Percentiles rank a stretch among this genome's conserved stretches.
phyloP scores from a whole-genome alignment of 92 coral and sea anemone genomes.

The Epizoanthus ramosus region DNA sequence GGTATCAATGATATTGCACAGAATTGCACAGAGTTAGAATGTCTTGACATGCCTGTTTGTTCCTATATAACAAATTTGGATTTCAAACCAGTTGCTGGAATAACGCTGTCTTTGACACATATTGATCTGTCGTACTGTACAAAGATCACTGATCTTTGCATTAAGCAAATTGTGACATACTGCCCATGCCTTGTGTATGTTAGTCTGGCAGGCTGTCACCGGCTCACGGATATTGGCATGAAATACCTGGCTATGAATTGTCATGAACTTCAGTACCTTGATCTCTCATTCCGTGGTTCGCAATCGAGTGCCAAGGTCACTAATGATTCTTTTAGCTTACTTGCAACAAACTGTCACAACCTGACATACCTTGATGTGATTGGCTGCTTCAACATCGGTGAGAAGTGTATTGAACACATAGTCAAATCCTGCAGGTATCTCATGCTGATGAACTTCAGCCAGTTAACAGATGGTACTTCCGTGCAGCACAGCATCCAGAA shows the following conservation, averaged over 20 bases:
- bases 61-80: conserved; percentile 69
- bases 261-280: conserved; percentile 61
- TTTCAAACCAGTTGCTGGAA: conserved; percentile 44
- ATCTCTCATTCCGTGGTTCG: conserved; percentile 77
- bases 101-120: conserved; percentile 45
- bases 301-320: conserved; percentile 73
- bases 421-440: conserved; percentile 61
- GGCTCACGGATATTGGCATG: conserved; percentile 73
- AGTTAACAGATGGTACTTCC: conserved; percentile 43
- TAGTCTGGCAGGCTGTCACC: conserved; percentile 84
- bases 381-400: conserved; percentile 71
- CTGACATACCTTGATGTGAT: conserved; percentile 73
- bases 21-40: conserved; percentile 61
- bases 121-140: conserved; percentile 79
- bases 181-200: conserved; percentile 63
- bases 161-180: conserved; percentile 52
- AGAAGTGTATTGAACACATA: conserved; percentile 49
- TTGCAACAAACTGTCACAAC: conserved; percentile 62
- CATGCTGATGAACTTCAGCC: conserved; percentile 67
- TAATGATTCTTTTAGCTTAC: conserved; percentile 57
- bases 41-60: conserved; percentile 85
- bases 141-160: conserved; percentile 70
- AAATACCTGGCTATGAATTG: conserved; percentile 60
- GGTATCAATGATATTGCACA: conserved; percentile 73
- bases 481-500: conserved; percentile 38